These are phyloP conservation scores for Pseudochromis fuscus DNA, from an alignment of 2,797 vertebrate species.

Conservation along the genomic window DNA sequence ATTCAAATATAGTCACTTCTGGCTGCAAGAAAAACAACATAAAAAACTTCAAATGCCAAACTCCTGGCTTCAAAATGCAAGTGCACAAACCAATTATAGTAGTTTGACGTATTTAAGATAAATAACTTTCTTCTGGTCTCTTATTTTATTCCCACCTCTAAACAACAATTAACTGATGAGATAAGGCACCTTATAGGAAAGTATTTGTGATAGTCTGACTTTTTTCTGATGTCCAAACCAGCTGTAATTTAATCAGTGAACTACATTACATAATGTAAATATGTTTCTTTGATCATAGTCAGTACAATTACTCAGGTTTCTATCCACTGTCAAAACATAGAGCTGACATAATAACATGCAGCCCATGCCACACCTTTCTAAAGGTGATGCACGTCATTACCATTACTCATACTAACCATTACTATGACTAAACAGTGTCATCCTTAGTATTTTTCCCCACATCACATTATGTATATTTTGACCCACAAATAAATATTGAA, in stretches of 20 bases:
- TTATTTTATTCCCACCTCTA: background rate
- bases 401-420: background rate
- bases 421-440: background rate
- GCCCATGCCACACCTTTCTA: background rate
- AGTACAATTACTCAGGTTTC: background rate
- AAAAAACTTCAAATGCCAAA: no score
- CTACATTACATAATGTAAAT: background rate
- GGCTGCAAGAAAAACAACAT: no score
- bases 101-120: no score
- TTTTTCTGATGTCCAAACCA: background rate
- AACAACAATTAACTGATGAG: background rate
- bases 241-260: background rate
- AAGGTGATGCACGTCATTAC: background rate
- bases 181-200: background rate
- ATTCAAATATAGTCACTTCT: no score
- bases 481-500: no score
- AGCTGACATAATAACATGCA: background rate
- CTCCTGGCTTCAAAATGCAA: background rate
- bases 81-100: no score
- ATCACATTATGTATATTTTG: background rate
- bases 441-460: background rate
- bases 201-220: background rate
- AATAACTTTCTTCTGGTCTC: no score
- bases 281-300: background rate
- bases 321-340: background rate